phyloP scores from a whole-genome alignment of 2,888 invertebrate genomes.

The Cantharis rustica region DNA sequence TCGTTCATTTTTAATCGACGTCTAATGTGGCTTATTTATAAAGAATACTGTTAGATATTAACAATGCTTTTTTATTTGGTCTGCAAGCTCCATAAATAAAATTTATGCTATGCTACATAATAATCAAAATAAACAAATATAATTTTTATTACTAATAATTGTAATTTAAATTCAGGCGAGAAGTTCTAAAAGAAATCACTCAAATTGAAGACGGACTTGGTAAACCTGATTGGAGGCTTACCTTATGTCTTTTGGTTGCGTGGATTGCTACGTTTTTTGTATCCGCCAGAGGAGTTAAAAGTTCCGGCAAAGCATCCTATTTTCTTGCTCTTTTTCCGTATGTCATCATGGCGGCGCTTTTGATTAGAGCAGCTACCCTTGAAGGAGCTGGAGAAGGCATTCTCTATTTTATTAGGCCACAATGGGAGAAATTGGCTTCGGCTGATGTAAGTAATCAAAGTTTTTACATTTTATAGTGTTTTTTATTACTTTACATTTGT shows the following conservation, averaged over 20 bases:
- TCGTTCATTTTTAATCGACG: background rate
- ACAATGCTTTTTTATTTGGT: background rate
- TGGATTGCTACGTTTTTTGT: conserved; percentile 74
- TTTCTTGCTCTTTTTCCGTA: conserved; percentile 90
- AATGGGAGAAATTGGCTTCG: conserved; percentile 75
- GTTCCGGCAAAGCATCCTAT: conserved; percentile 83
- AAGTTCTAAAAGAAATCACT: conserved; percentile 60
- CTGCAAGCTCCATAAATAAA: no score
- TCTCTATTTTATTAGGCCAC: conserved; percentile 77
- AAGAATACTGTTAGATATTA: background rate
- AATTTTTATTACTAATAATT: background rate
- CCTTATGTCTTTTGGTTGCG: conserved; percentile 67
- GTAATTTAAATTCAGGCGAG: conserved; percentile 51
- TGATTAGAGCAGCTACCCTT: conserved; percentile 68
- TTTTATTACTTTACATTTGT: background rate
- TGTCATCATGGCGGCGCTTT: conserved; percentile 73
- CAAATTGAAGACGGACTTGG: conserved; percentile 58
- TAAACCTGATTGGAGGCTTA: conserved; percentile 70
- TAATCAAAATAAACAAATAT: background rate
- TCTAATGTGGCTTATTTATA: background rate
- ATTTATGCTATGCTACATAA: no score
- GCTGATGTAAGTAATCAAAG: conserved; percentile 61
- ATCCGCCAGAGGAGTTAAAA: conserved; percentile 74
- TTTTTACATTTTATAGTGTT: background rate
- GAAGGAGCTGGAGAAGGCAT: conserved; percentile 79